Evolutionary conservation across 2,113 vertebrate species (phyloP), one percentile per base, ranked within the genome.

Genomic region (Dolichotis patagonum): DNA sequence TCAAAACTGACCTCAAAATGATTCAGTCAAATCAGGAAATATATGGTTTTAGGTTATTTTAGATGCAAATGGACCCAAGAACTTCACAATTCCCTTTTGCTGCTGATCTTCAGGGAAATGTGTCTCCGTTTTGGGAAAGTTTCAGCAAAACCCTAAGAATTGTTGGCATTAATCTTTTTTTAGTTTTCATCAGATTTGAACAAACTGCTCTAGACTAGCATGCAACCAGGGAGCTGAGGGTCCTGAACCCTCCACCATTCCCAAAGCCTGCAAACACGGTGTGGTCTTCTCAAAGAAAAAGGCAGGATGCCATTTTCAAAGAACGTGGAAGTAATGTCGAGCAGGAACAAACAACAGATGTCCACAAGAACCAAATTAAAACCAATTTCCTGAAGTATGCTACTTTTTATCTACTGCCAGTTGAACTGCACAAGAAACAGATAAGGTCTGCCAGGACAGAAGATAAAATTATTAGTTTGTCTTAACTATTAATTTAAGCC

Each of bases 331-430:
- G 77, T 2, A 60, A 81, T 11, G 43, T 30, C 11, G 8, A 14
- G 20, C 41, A 92, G 43, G 85, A 81, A 90, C 77, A 54, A 85
- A 71, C 41, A 97, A 63, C 88, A 97, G 83, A 96, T 97, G 94
- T 95, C 84, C 63, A 88, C 52, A 32, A 24, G 5, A 60, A 90
- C 38, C 71, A 89, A 94, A 95, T 62, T 58, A 88, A 90, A 71
- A 88, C 30, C 77, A 67, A 65, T 49, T 85, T 97, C 46, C 69
- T 49, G 6, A 89, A 89, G 85, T 78, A 41, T 49, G 62, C 67
- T 77, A 75, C 35, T 97, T 95, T 87, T 71, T 60, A 73, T 90
- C 52, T 87, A 82, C 60, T 92, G 84, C 58, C 92, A 97, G 67
- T 71, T 90, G 81, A 95, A 86, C 58, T 62, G 49, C 63, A 28